Evolutionary conservation across 2,888 invertebrate species (phyloP).

Genomic region (Meandrusa payeni): DNA sequence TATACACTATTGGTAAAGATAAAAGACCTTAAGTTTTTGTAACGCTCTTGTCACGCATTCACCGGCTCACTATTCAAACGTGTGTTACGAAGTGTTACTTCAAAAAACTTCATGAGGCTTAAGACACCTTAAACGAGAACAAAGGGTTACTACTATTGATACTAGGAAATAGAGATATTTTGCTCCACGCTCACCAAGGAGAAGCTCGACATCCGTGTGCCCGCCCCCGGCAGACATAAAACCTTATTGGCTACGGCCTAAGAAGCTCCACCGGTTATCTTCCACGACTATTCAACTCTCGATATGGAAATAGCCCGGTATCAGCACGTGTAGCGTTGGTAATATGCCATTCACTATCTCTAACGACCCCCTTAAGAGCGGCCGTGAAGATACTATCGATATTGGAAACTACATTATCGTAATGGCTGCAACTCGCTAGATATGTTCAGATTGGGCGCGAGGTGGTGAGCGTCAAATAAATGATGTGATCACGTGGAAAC

Average conservation of each 20-base stretch:
- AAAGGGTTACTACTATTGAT: no score
- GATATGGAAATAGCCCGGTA: conserved; percentile 57
- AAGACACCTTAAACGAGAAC: no score
- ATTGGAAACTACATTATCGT: conserved; percentile 18
- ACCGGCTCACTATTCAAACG: no score
- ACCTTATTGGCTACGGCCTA: conserved; percentile 18
- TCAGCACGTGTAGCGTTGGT: conserved; percentile 48
- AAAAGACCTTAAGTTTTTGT: no score
- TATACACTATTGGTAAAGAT: no score
- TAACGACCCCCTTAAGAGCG: conserved; percentile 39
- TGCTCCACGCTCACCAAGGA: no score
- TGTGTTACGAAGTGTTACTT: no score
- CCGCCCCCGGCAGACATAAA: conserved; percentile 9
- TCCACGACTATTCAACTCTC: conserved; percentile 45
- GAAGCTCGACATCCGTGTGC: background rate
- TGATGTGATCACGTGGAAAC: no score
- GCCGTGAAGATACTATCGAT: conserved; percentile 22
- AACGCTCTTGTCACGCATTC: no score
- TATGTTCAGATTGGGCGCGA: background rate
- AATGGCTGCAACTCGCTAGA: conserved; percentile 1
- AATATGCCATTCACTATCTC: conserved; percentile 55
- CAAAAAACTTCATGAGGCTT: no score
- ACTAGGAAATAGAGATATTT: conserved; percentile 1
- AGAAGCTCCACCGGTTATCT: conserved; percentile 27
- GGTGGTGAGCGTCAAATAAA: background rate